A percentile compares a stretch with the other conserved stretches of the same genome.
These are phyloP conservation scores for Andrena haemorrhoa DNA, from an alignment of 2,888 invertebrate species.

Conservation along the genomic window DNA sequence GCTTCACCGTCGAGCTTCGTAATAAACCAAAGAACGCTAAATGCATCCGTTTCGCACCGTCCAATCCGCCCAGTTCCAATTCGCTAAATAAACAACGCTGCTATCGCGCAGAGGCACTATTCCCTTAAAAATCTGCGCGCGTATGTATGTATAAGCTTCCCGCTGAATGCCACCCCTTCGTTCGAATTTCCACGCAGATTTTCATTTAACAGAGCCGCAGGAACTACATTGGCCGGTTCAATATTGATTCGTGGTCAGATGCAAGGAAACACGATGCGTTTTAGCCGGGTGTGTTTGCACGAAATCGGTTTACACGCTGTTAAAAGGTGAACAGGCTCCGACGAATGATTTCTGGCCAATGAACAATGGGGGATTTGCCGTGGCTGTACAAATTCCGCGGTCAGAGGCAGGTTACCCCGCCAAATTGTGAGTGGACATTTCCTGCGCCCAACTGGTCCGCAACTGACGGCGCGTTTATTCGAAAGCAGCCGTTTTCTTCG, in stretches of 20 bases:
- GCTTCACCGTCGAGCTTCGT: not conserved
- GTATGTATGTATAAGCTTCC: not conserved
- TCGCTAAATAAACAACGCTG: too few species aligned
- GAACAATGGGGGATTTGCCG: not conserved
- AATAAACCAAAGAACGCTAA: too few species aligned
- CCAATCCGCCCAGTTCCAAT: too few species aligned
- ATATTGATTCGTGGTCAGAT: not conserved
- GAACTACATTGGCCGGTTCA: not conserved
- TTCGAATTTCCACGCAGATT: not conserved
- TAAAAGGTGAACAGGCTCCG: conserved; percentile 9
- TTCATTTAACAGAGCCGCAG: not conserved
- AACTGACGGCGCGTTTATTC: too few species aligned
- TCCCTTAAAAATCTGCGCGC: not conserved
- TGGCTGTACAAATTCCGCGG: not conserved
- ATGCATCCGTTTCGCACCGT: too few species aligned
- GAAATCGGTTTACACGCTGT: conserved; percentile 5
- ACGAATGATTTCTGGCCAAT: not conserved
- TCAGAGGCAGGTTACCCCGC: not conserved
- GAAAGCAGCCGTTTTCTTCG: conserved; percentile 10
- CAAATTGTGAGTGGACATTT: too few species aligned
- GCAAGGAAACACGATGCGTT: not conserved
- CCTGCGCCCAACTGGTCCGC: too few species aligned
- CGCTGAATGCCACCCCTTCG: not conserved
- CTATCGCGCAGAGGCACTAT: too few species aligned
- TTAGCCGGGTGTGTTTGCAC: not conserved